Percentiles rank a stretch among this genome's conserved stretches.
phyloP scores from a whole-genome alignment of 2,113 vertebrate genomes.

The Calypte anna region DNA sequence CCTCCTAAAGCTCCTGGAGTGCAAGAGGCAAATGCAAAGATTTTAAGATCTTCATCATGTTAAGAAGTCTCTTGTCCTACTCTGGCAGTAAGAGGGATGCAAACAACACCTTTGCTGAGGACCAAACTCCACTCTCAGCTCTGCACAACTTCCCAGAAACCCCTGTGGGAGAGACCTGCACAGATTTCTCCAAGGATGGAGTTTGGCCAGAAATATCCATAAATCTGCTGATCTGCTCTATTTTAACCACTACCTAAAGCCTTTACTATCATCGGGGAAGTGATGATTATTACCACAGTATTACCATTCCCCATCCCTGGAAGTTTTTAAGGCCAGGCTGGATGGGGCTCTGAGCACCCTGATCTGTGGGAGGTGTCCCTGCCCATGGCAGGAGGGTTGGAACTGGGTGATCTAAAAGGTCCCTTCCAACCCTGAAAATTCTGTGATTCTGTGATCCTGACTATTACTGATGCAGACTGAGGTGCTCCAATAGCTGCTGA shows the following conservation, averaged over 20 bases:
- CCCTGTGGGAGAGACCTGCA: fast-evolving
- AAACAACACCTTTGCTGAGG: neutral
- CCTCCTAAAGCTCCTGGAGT: neutral
- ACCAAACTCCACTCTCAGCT: fast-evolving
- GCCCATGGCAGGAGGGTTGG: no score
- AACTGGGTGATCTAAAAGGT: no score
- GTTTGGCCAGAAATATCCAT: neutral
- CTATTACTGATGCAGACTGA: neutral
- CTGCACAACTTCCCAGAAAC: fast-evolving
- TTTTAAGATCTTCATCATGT: neutral
- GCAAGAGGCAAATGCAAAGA: neutral
- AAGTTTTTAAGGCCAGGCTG: no score
- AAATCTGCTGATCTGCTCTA: neutral
- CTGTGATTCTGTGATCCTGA: no score
- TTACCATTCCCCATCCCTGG: no score
- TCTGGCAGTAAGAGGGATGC: neutral
- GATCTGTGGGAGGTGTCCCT: no score
- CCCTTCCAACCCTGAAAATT: no score
- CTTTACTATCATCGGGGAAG: neutral
- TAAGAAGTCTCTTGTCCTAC: neutral
- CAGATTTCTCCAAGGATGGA: neutral
- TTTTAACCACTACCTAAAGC: neutral
- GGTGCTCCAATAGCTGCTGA: neutral
- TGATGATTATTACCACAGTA: no score
- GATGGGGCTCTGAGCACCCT: no score